Evolutionary conservation across 2,113 vertebrate species (phyloP).

Genomic region (Motacilla alba): DNA sequence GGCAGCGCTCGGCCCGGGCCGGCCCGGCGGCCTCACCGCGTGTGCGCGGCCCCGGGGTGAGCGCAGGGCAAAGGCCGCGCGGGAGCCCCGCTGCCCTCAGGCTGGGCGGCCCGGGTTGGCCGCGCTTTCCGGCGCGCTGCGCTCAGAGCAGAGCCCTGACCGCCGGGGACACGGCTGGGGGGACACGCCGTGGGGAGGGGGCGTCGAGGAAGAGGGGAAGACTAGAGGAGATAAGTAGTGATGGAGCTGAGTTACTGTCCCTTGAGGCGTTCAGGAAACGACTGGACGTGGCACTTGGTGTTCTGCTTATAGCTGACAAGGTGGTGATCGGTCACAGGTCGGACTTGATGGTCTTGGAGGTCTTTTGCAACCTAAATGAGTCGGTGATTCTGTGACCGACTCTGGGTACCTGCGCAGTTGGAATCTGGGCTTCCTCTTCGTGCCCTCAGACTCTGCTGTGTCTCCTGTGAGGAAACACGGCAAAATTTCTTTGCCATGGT

Average conservation of each 20-base stretch:
- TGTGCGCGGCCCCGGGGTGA: neutral
- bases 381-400: neutral
- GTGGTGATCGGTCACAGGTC: neutral
- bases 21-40: neutral
- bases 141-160: accelerated
- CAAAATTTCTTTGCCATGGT: accelerated
- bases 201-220: too few relatives aligned
- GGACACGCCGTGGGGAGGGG: accelerated
- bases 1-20: neutral
- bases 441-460: accelerated
- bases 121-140: neutral
- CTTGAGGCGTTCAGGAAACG: neutral
- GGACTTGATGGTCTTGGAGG: neutral
- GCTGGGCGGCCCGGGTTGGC: too few relatives aligned
- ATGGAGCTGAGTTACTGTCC: neutral
- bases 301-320: neutral
- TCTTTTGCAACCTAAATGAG: neutral
- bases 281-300: too few relatives aligned
- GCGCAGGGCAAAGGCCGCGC: neutral
- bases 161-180: accelerated
- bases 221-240: accelerated
- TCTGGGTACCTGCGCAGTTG: accelerated
- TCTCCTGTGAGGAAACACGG: accelerated
- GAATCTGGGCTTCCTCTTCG: accelerated
- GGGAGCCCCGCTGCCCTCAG: neutral